These are phyloP conservation scores for Hippocampus barbouri DNA, from an alignment of 2,113 vertebrate genomes.

Conservation along the genomic window DNA sequence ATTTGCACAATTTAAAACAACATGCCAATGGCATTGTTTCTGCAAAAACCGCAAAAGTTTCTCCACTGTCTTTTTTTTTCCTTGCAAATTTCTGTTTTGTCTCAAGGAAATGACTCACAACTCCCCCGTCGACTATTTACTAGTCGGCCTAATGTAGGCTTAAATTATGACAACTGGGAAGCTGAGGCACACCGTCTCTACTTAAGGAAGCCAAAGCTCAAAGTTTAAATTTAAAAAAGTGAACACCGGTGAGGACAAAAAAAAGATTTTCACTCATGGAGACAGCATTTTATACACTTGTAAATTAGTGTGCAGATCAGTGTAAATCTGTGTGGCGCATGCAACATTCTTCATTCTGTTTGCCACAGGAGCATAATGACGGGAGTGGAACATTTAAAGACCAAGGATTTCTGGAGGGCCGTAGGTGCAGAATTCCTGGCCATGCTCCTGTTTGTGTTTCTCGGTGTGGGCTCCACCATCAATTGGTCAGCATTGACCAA, in stretches of 20 bases:
- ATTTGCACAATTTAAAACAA: too few species aligned
- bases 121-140: background rate
- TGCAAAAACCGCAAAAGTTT: too few species aligned
- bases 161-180: too few species aligned
- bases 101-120: too few species aligned
- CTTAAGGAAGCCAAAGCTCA: background rate
- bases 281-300: background rate
- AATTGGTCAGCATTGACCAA: slow-evolving; percentile 70
- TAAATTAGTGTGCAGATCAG: background rate
- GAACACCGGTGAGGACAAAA: slow-evolving; percentile 28
- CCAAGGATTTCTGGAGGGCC: slow-evolving; percentile 92
- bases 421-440: slow-evolving; percentile 90
- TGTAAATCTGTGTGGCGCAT: background rate
- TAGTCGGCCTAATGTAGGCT: slow-evolving; percentile 31
- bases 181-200: slow-evolving; percentile 1
- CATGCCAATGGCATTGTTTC: too few species aligned
- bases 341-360: slow-evolving; percentile 55
- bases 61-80: too few species aligned
- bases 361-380: slow-evolving; percentile 86
- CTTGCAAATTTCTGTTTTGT: too few species aligned
- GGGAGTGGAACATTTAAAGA: slow-evolving; percentile 94
- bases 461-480: slow-evolving; percentile 90
- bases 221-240: slow-evolving; percentile 43
- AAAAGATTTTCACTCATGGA: background rate
- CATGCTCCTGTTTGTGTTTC: slow-evolving; percentile 89